Evolutionary conservation across 2,888 invertebrate genomes (phyloP).

Genomic region (Carcina quercana): DNA sequence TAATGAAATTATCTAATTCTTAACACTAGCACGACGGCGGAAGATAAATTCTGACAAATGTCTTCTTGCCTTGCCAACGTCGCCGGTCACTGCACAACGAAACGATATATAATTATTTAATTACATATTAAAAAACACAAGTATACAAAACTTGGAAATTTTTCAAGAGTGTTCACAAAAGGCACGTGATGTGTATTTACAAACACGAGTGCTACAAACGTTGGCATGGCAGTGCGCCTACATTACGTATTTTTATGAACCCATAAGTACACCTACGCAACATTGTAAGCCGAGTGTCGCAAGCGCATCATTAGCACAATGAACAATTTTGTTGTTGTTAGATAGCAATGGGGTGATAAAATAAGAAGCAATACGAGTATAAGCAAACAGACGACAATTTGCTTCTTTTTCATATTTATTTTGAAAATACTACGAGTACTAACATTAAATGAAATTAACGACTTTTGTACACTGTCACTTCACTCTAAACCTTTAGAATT

Average conservation of each 20-base stretch:
- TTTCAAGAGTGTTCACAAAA: slow-evolving; percentile 6
- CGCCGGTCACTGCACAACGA: slow-evolving; percentile 57
- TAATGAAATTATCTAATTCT: too few species aligned
- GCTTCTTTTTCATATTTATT: too few species aligned
- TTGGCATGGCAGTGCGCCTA: slow-evolving; percentile 51
- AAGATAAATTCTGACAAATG: slow-evolving; percentile 34
- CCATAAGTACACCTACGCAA: slow-evolving; percentile 18
- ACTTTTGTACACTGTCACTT: too few species aligned
- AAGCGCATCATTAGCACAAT: too few species aligned
- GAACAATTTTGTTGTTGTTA: too few species aligned
- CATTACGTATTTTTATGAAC: slow-evolving; percentile 22
- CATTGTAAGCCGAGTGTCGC: too few species aligned
- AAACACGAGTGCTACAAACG: slow-evolving; percentile 39
- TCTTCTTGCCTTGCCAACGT: slow-evolving; percentile 54
- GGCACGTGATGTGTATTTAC: slow-evolving; percentile 49
- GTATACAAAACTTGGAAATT: background rate
- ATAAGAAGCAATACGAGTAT: too few species aligned
- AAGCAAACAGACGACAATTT: too few species aligned
- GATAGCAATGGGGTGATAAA: too few species aligned
- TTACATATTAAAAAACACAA: slow-evolving; percentile 7
- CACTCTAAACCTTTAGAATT: too few species aligned
- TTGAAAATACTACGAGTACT: too few species aligned
- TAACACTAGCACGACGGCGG: slow-evolving; percentile 35
- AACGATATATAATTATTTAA: slow-evolving; percentile 23
- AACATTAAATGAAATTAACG: too few species aligned